Conservation (phyloP, 2,888 invertebrate species). For the Nomada ferruginata region DNA sequence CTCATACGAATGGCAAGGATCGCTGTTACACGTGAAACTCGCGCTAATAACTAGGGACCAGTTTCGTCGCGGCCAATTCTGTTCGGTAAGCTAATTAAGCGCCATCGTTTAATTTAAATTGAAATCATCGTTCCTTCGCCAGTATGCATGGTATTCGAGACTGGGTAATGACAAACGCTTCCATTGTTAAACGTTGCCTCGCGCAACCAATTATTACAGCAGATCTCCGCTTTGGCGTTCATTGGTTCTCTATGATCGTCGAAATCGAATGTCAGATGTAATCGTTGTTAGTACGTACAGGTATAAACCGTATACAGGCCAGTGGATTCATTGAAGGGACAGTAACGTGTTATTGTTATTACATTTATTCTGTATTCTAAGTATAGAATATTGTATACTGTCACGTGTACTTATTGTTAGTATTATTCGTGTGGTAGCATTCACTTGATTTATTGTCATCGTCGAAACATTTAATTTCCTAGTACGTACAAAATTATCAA, state of each 20-base stretch:
- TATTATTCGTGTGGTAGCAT: no score
- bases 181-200: slow-evolving; percentile 51
- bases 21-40: slow-evolving; percentile 15
- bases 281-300: slow-evolving; percentile 9
- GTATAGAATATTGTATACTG: no score
- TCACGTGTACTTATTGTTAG: no score
- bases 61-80: slow-evolving; percentile 26
- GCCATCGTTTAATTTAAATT: slow-evolving; percentile 43
- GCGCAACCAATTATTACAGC: slow-evolving; percentile 45
- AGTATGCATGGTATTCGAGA: no score
- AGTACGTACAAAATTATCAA: no score
- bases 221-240: slow-evolving; percentile 35
- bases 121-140: slow-evolving; percentile 45
- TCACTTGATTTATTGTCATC: no score
- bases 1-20: not conserved
- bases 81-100: slow-evolving; percentile 46
- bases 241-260: slow-evolving; percentile 35
- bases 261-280: slow-evolving; percentile 22
- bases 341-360: no score
- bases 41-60: slow-evolving; percentile 32
- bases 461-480: no score
- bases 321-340: no score
- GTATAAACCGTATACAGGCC: no score
- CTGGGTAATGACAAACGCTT: slow-evolving; percentile 43
- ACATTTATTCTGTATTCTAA: no score